Evolutionary conservation across 2,113 vertebrate species (phyloP).

Genomic region (Caloenas nicobarica): DNA sequence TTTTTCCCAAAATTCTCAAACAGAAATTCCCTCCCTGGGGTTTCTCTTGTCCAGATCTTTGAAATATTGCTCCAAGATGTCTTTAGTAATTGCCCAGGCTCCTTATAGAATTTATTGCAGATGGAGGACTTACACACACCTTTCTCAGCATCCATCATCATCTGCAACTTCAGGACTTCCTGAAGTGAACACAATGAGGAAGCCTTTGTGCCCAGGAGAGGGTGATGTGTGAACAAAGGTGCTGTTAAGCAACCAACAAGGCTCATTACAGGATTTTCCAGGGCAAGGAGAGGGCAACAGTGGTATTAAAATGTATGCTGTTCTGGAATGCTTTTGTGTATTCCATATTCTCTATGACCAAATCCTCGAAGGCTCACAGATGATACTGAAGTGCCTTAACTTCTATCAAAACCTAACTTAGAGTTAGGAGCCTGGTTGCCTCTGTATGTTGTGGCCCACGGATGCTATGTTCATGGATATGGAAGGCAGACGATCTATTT

Average conservation of each 20-base stretch:
- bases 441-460: not conserved
- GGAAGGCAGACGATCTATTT: not conserved
- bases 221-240: not conserved
- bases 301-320: not conserved
- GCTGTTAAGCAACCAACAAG: not conserved
- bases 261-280: not conserved
- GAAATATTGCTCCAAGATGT: not conserved
- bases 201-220: not conserved
- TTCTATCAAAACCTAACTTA: not conserved
- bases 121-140: fast-evolving
- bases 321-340: not conserved
- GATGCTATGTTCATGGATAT: not conserved
- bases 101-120: not conserved
- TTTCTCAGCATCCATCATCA: fast-evolving
- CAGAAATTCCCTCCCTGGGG: not conserved
- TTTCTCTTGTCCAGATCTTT: not conserved
- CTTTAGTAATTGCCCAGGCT: not conserved
- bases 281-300: not conserved
- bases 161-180: not conserved
- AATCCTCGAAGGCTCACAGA: not conserved
- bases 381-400: not conserved
- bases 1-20: not conserved
- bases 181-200: not conserved
- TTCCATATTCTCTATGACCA: not conserved
- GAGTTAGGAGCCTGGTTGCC: not conserved